Base-by-base conservation (phyloP, 2,113 vertebrate genomes). In the Xyliphius kryptos region DNA sequence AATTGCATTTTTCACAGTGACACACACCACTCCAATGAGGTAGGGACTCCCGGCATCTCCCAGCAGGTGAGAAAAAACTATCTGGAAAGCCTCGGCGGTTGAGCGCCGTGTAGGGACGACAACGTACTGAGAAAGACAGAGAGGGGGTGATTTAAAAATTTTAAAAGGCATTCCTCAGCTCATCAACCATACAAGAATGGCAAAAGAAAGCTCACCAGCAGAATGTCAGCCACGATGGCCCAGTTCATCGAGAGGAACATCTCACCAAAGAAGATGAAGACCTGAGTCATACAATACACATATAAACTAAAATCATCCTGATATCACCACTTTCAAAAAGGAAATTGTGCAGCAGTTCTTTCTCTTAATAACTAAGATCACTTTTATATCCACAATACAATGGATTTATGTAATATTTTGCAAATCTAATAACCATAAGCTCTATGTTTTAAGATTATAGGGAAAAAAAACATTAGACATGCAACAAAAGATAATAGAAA, bases 211-310 rank as follows among this genome's bases (percentile, higher is more conserved):
- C 87, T 89, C 71, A 95, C 92, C 90, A 95, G 80, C 9, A 95
- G 80, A 1, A 95, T 95, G 20, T 95, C 92, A 0, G 92, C 92
- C 26, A 95, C 92, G 0, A 94, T 90, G 73, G 92, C 92, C 92
- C 92, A 95, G 86, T 95, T 95, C 89, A 94, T 89, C 40, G 89
- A 94, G 53, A 95, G 79, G 61, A 95, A 87, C 0, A 85, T 90
- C 67, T 95, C 87, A 1, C 92, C 91, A 0, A 95, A 57, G 72
- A 95, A 94, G 50, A 95, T 92, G 74, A 94, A 93, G 52, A 88
- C 71, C 91, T 93, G 74, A 36, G 26, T 36, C n/a, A 46, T 16
- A 52, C 22, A 20, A 76, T 10, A 38, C 5, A 17, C 46, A 51
- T 15, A 12, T n/a, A n/a, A n/a, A n/a, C n/a, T n/a, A n/a, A n/a